Base-by-base conservation (phyloP, 2,888 invertebrate genomes). In the Erebia epiphron region DNA sequence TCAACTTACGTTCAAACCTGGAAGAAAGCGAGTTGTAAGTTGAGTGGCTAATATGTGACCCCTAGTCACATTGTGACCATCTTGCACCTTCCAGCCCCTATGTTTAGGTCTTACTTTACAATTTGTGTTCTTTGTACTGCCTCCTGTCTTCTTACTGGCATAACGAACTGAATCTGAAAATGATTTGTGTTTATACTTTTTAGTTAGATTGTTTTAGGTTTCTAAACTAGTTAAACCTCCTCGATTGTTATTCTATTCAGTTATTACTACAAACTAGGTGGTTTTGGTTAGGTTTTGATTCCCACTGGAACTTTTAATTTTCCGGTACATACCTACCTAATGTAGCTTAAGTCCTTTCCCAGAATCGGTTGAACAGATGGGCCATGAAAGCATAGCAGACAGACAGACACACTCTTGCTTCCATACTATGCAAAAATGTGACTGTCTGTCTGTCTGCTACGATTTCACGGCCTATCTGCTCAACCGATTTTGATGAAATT, bases 41-140 rank as follows among this genome's bases (percentile, higher is more conserved):
- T 97, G 97, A 0, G 95, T 95, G 0, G 92, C 97, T 71, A 97
- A 81, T 78, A 96, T 95, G 64, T 95, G 95, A 54, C 97, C 97
- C 11, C 94, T 85, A 63, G 95, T 88, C 4, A 97, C 97, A 72
- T 78, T 81, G 77, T 94, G 87, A 0, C 97, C 96, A 80, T 97
- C 96, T 78, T 96, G 95, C n/a, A 95, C 95, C 79, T 95, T 96
- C 95, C 96, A 96, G 0, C 97, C 97, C 82, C 97, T 94, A 79
- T 96, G 97, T 82, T 97, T 97, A 0, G 97, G 96, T 79, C 94
- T 95, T 0, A 94, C 90, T 82, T 96, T 95, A 16, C 95, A 94
- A 78, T 94, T 95, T 0, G 93, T 94, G 81, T 97, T 97, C 75
- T 94, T 94, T 11, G 96, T 96, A 89, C 96, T 96, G 1, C 95